Evolutionary conservation across 2,888 invertebrate species (phyloP).

Genomic region (Sepioteuthis lessoniana): DNA sequence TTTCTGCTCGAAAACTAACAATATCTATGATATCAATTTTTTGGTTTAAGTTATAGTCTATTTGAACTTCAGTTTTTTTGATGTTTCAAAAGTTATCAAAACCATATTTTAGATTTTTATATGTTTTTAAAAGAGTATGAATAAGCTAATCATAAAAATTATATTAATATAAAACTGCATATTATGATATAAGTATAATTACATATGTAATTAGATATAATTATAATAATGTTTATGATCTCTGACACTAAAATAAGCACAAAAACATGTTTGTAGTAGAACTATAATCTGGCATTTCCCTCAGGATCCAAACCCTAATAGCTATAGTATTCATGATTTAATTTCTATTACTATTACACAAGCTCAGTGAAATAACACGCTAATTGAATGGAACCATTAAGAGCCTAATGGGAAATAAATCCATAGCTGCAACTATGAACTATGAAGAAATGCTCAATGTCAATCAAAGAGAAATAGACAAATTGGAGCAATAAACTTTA

Average conservation of each 20-base stretch:
- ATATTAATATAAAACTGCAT: too few relatives aligned
- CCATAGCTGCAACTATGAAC: neutral
- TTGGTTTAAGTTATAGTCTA: too few relatives aligned
- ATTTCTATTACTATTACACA: neutral
- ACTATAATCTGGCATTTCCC: neutral
- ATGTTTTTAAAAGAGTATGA: too few relatives aligned
- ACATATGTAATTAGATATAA: neutral
- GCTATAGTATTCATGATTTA: neutral
- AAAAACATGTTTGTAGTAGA: constrained; percentile 17
- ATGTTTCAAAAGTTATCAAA: too few relatives aligned
- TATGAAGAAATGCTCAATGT: neutral
- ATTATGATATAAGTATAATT: too few relatives aligned
- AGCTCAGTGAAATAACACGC: neutral
- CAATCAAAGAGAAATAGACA: neutral
- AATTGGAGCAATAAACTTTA: neutral
- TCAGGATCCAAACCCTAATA: neutral
- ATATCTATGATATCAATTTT: too few relatives aligned
- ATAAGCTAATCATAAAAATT: too few relatives aligned
- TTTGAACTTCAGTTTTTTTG: too few relatives aligned
- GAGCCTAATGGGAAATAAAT: neutral
- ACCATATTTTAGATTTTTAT: too few relatives aligned
- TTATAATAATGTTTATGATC: neutral
- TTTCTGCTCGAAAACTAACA: too few relatives aligned
- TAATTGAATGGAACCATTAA: neutral
- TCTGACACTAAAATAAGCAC: neutral